Evolutionary conservation across 1,140 invertebrate genomes (phyloP).

Genomic region (Tetramorium simillimum): DNA sequence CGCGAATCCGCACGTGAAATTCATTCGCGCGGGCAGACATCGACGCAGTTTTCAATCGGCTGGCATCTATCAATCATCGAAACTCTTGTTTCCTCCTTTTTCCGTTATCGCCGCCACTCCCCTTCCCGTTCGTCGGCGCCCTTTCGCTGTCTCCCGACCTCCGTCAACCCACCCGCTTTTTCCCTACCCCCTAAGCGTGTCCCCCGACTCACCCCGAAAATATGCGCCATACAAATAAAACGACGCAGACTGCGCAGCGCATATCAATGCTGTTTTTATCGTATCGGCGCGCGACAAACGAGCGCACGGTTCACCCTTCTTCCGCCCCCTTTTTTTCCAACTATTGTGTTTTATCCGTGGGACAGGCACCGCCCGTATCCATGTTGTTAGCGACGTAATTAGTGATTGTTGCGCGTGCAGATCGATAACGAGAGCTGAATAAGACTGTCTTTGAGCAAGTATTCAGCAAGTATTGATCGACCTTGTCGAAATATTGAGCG

Average conservation of each 20-base stretch:
- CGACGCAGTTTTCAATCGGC: slow-evolving; percentile 73
- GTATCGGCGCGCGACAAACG: slow-evolving; percentile 60
- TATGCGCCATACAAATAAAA: slow-evolving; percentile 66
- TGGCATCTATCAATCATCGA: slow-evolving; percentile 77
- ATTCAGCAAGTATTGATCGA: not conserved
- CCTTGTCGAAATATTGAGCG: not conserved
- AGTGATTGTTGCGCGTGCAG: slow-evolving; percentile 48
- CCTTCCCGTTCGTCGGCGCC: slow-evolving; percentile 20
- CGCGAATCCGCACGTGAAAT: slow-evolving; percentile 71
- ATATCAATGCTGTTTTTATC: slow-evolving; percentile 61
- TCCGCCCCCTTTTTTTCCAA: slow-evolving; percentile 42
- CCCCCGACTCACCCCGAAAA: slow-evolving; percentile 63
- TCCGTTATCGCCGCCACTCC: slow-evolving; percentile 38
- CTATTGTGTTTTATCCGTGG: slow-evolving; percentile 53
- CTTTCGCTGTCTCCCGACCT: slow-evolving; percentile 2
- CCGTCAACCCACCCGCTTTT: slow-evolving; percentile 37
- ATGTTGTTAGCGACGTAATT: slow-evolving; percentile 63
- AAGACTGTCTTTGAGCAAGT: not conserved
- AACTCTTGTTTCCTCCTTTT: slow-evolving; percentile 53
- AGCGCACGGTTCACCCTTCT: slow-evolving; percentile 53
- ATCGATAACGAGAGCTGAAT: slow-evolving; percentile 25
- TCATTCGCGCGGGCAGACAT: slow-evolving; percentile 66
- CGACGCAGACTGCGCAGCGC: slow-evolving; percentile 12
- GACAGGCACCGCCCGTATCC: slow-evolving; percentile 51
- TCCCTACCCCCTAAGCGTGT: slow-evolving; percentile 19